Conservation (phyloP, 2,888 invertebrate species). For the Diarsia rubi region DNA sequence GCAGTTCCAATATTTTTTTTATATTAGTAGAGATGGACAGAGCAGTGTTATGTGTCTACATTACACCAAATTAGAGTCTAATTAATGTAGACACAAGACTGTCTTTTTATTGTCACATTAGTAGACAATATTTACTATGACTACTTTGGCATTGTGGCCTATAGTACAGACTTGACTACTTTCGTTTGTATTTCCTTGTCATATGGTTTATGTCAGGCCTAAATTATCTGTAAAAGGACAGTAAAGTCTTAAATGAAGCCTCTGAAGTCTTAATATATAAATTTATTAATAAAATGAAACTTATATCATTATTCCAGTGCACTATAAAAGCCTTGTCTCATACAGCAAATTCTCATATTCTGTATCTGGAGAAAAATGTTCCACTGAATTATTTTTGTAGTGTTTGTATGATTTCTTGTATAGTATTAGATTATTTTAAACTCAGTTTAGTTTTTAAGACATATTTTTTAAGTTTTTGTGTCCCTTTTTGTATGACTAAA, state of each 20-base stretch:
- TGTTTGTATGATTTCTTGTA: conserved; percentile 9
- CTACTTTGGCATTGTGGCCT: too few relatives aligned
- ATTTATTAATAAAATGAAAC: neutral
- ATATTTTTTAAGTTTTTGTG: conserved; percentile 8
- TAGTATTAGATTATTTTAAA: conserved; percentile 32
- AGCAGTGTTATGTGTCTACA: neutral
- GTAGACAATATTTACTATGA: too few relatives aligned
- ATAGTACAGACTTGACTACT: neutral
- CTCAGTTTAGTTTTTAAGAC: conserved; percentile 43
- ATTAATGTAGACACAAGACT: too few relatives aligned
- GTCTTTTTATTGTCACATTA: too few relatives aligned
- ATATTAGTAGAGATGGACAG: neutral
- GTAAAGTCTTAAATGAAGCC: neutral
- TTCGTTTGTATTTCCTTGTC: neutral
- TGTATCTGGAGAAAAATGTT: neutral
- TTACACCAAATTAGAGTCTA: too few relatives aligned
- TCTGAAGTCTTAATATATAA: neutral
- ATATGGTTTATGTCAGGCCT: neutral
- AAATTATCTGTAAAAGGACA: neutral
- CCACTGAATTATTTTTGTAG: neutral
- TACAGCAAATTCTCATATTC: neutral
- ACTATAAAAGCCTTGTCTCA: neutral
- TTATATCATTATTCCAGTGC: neutral
- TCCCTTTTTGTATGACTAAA: neutral
- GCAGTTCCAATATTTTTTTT: too few relatives aligned